Base-by-base conservation (phyloP, 2,888 invertebrate genomes). In the Heliconius hortense region DNA sequence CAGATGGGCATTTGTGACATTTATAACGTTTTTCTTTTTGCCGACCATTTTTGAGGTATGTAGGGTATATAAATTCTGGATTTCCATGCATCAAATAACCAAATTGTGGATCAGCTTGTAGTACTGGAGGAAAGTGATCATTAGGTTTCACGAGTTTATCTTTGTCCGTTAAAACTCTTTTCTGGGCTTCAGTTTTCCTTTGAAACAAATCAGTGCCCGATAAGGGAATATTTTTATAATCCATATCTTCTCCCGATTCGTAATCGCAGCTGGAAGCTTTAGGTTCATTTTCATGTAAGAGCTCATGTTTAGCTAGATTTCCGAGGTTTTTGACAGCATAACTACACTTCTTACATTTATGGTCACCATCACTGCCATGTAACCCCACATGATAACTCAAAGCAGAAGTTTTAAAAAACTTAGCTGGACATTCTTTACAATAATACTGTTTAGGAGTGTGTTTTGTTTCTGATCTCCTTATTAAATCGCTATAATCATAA, bases 1-100 rank as follows among this genome's bases (percentile, higher is more conserved):
- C 97, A 66, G 97, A 97, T 0, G 98, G 98, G 85, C 98, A 98
- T 89, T 97, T 97, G 82, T 96, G 96, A 87, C 97, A 97, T 88
- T 97, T 97, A 89, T 97, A 97, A 7, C 96, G 95, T 85, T 97
- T 97, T 85, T 96, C 96, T 85, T 96, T 96, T 83, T 96, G 92
- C 5, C 96, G 94, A 0, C 97, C 97, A 84, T 97, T 97, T 87
- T 96, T 96, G 76, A 96, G 84, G 80, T 96, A 96, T 0, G 96
- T 96, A 1, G 96, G 97, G 84, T 97, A 97, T 73, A 96, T 95
- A 82, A 97, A 97, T 80, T 96, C 96, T 0, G 97, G 97, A 88
- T 96, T 97, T 7, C 97, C 97, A 79, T 96, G 95, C 95, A 96
- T 96, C 56, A 95, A 88, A 77, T 95, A 94, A 7, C 96, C 96